These are phyloP conservation scores for Acrossocheilus fasciatus DNA, from an alignment of 2,797 vertebrate genomes.

Conservation along the genomic window DNA sequence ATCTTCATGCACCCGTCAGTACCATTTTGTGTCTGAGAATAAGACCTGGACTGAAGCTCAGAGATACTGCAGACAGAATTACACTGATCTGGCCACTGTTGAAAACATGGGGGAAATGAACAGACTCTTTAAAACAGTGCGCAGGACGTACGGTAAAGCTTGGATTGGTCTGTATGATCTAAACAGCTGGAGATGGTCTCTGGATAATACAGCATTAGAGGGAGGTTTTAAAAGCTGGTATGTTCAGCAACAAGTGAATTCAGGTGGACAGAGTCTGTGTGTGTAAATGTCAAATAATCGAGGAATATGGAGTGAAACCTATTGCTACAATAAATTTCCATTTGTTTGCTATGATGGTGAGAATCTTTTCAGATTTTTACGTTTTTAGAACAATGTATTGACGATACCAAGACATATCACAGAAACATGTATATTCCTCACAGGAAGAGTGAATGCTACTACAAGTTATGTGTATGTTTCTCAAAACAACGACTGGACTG, in stretches of 20 bases:
- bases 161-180: too few species aligned
- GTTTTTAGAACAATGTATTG: neutral
- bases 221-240: slow-evolving; percentile 39
- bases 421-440: neutral
- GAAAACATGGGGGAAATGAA: too few species aligned
- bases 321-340: fast-evolving
- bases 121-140: too few species aligned
- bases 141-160: too few species aligned
- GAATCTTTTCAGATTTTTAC: neutral
- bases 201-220: neutral
- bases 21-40: slow-evolving; percentile 38
- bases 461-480: neutral
- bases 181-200: slow-evolving; percentile 60
- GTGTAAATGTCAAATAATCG: neutral
- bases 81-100: too few species aligned
- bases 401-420: too few species aligned
- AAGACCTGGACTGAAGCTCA: slow-evolving; percentile 58
- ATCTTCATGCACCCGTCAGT: slow-evolving; percentile 20
- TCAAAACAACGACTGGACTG: slow-evolving; percentile 3
- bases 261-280: neutral
- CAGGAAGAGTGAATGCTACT: slow-evolving; percentile 31
- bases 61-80: too few species aligned
- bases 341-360: slow-evolving; percentile 53
- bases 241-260: neutral
- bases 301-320: neutral